Evolutionary conservation across 1,140 invertebrate species (phyloP).

Genomic region (Melanaphis sacchari): DNA sequence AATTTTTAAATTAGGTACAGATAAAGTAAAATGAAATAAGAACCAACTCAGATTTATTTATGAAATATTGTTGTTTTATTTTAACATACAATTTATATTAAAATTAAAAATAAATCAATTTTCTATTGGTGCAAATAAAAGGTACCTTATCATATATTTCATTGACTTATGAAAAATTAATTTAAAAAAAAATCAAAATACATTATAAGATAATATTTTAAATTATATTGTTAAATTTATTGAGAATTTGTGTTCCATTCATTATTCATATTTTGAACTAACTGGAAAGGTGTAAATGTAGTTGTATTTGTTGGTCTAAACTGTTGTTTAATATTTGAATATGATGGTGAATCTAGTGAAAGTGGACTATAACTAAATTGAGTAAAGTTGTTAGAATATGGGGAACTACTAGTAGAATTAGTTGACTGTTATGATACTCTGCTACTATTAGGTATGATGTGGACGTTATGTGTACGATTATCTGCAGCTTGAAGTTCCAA

Average conservation of each 20-base stretch:
- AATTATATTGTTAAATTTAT: neutral
- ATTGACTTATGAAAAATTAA: too few species aligned
- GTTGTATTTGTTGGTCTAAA: neutral
- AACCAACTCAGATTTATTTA: too few species aligned
- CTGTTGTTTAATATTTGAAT: constrained; percentile 11
- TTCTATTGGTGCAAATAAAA: too few species aligned
- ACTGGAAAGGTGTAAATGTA: constrained; percentile 15
- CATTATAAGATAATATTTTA: too few species aligned
- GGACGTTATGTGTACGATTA: neutral
- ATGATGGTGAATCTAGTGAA: neutral
- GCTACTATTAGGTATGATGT: too few species aligned
- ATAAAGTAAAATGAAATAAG: too few species aligned
- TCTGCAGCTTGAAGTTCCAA: constrained; percentile 19
- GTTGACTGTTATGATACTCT: neutral
- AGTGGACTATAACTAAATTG: neutral
- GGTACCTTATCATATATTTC: too few species aligned
- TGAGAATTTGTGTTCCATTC: constrained; percentile 20
- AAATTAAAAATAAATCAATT: too few species aligned
- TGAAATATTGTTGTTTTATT: too few species aligned
- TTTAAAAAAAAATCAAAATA: too few species aligned
- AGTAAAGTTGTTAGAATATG: constrained; percentile 14
- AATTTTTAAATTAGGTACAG: neutral
- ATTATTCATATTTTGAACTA: constrained; percentile 15
- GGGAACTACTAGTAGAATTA: neutral
- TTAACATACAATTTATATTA: too few species aligned